These are phyloP conservation scores for Ischnura elegans DNA, from an alignment of 2,888 invertebrate species.

Conservation along the genomic window DNA sequence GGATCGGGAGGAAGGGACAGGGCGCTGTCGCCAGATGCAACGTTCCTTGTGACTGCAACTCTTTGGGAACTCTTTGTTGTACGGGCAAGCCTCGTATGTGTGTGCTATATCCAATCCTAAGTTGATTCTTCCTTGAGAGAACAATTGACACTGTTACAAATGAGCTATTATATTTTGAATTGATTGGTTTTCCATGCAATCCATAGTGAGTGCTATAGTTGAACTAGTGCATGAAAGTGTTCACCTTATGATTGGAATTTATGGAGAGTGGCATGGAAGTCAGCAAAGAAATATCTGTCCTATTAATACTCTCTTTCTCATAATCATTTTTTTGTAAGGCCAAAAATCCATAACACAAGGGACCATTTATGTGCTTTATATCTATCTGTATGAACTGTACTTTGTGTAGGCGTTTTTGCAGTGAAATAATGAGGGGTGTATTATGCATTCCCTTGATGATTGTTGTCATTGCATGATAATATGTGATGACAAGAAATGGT, in stretches of 20 bases:
- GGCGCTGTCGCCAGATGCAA: no score
- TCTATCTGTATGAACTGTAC: conserved; percentile 35
- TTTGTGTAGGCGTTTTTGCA: conserved; percentile 45
- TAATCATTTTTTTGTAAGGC: conserved; percentile 72
- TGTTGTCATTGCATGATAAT: conserved; percentile 69
- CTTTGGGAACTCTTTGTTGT: no score
- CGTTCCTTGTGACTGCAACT: no score
- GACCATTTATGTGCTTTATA: conserved; percentile 69
- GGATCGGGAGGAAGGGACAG: no score
- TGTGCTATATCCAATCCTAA: not conserved
- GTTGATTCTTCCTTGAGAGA: not conserved
- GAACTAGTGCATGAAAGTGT: conserved; percentile 53
- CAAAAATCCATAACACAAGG: conserved; percentile 78
- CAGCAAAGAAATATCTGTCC: conserved; percentile 64
- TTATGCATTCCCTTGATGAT: not conserved
- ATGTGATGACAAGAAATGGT: conserved; percentile 67
- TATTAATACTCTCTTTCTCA: conserved; percentile 69
- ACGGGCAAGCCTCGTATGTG: no score
- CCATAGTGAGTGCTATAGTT: conserved; percentile 58
- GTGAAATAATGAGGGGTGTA: not conserved
- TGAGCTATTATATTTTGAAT: conserved; percentile 36
- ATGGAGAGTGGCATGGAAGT: conserved; percentile 67
- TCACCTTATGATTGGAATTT: conserved; percentile 32
- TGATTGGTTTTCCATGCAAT: conserved; percentile 62
- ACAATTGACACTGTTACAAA: not conserved